Conservation (phyloP, 2,888 invertebrate species). For the Nipponacmea schrenckii region DNA sequence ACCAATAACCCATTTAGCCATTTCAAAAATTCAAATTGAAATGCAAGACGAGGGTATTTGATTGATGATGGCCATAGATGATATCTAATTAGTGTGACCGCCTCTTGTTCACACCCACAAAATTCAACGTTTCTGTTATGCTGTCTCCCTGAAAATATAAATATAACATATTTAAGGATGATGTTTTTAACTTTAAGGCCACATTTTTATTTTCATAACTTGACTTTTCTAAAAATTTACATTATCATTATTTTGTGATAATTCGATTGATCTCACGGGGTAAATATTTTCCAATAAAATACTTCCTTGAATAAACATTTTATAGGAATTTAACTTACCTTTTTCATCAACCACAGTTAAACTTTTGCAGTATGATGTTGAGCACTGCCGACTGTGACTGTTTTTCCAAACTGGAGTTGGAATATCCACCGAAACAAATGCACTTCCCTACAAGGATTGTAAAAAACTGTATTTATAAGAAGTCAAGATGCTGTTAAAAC, state of each 20-base stretch:
- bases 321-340: background rate
- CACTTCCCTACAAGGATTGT: background rate
- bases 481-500: too few relatives aligned
- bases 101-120: background rate
- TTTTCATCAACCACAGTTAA: background rate
- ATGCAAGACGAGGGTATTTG: background rate
- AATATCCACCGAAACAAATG: background rate
- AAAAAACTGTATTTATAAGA: too few relatives aligned
- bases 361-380: background rate
- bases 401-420: background rate
- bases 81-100: background rate
- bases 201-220: too few relatives aligned
- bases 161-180: too few relatives aligned
- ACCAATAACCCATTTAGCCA: background rate
- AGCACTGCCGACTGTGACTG: background rate
- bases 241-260: too few relatives aligned
- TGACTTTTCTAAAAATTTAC: too few relatives aligned
- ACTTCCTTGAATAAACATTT: too few relatives aligned
- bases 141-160: background rate
- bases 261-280: too few relatives aligned
- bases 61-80: background rate
- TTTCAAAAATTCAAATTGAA: background rate
- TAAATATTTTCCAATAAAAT: too few relatives aligned
- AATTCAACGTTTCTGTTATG: background rate
- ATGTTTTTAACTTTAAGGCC: too few relatives aligned